phyloP scores from a whole-genome alignment of 53 echinoderm and acorn worm genomes.

The Patiria pectinifera region DNA sequence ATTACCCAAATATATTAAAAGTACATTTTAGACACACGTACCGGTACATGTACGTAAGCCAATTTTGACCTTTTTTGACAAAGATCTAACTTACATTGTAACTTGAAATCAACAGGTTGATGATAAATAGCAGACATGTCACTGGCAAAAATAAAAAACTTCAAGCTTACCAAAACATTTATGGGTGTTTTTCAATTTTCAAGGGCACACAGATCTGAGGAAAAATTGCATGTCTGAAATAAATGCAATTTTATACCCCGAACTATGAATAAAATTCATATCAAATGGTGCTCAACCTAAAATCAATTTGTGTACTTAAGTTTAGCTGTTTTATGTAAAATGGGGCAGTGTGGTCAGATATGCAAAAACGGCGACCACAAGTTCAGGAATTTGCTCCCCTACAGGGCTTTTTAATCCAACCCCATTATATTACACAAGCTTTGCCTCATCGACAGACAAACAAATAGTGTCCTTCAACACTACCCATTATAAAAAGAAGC shows the following conservation, averaged over 20 bases:
- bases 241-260: too few species aligned
- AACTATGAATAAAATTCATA: too few species aligned
- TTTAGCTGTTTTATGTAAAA: not conserved
- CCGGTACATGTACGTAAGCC: not conserved
- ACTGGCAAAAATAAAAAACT: too few species aligned
- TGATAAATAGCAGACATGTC: not conserved
- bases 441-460: not conserved
- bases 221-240: too few species aligned
- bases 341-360: not conserved
- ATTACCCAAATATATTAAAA: not conserved
- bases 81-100: not conserved
- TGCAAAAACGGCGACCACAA: not conserved
- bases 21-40: not conserved
- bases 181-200: not conserved
- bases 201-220: too few species aligned
- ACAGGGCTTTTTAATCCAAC: not conserved
- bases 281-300: too few species aligned
- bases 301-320: too few species aligned
- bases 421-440: not conserved
- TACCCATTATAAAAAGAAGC: not conserved
- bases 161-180: not conserved
- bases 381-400: not conserved
- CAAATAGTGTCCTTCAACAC: not conserved
- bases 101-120: not conserved
- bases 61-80: not conserved